Conservation (phyloP, 2,888 invertebrate species). For the Philopedon plagiatum region DNA sequence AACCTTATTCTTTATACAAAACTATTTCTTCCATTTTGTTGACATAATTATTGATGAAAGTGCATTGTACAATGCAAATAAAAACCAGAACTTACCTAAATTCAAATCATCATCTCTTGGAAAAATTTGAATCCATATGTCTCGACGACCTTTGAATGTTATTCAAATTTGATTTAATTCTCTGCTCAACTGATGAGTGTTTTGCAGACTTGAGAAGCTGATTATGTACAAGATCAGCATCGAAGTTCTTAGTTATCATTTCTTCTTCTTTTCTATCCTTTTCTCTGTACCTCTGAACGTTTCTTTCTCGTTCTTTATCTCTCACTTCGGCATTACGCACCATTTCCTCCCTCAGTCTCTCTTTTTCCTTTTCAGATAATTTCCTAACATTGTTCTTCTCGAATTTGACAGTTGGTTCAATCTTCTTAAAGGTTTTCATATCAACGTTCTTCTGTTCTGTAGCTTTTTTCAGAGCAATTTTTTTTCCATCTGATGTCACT, state of each 20-base stretch:
- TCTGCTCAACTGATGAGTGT: conserved; percentile 82
- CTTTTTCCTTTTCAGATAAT: conserved; percentile 77
- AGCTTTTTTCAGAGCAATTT: conserved; percentile 57
- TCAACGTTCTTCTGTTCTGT: conserved; percentile 40
- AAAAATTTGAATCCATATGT: conserved; percentile 90
- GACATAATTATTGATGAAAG: too few relatives aligned
- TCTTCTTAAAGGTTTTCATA: conserved; percentile 45
- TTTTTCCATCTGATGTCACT: conserved; percentile 66
- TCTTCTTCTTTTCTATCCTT: conserved; percentile 70
- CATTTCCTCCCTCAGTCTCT: conserved; percentile 84
- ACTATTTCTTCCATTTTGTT: too few relatives aligned
- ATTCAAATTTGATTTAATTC: conserved; percentile 90
- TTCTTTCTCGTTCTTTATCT: conserved; percentile 76
- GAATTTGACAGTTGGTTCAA: conserved; percentile 38
- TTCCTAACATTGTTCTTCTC: conserved; percentile 61
- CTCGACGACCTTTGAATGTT: conserved; percentile 87
- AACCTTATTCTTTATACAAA: background rate
- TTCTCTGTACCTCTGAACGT: conserved; percentile 76
- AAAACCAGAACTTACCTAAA: background rate
- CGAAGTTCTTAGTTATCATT: conserved; percentile 71
- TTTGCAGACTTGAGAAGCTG: conserved; percentile 77
- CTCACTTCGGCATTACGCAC: conserved; percentile 83
- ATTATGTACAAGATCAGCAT: conserved; percentile 73
- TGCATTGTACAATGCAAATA: background rate
- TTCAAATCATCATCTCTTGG: conserved; percentile 63